Evolutionary conservation across 1,140 invertebrate genomes (phyloP).

Genomic region (Diabrotica undecimpunctata): DNA sequence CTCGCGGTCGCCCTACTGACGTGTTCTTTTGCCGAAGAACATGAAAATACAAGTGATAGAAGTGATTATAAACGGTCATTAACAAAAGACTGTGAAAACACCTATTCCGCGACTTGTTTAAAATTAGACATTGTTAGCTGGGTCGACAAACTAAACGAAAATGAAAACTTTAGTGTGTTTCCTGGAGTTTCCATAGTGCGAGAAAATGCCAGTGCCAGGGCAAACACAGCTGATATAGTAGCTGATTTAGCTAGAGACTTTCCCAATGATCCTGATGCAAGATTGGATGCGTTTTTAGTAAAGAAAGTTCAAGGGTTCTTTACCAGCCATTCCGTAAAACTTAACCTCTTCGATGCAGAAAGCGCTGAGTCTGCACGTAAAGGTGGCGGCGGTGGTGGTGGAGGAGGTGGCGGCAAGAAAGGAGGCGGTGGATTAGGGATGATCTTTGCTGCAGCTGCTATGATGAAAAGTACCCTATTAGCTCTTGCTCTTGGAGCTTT

Average conservation of each 20-base stretch:
- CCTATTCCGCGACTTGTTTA: slow-evolving; percentile 71
- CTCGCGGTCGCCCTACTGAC: slow-evolving; percentile 4
- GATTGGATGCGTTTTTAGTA: slow-evolving; percentile 69
- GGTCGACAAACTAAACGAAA: slow-evolving; percentile 66
- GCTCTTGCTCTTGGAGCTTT: slow-evolving; percentile 70
- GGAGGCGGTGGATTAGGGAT: slow-evolving; percentile 57
- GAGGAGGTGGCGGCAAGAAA: slow-evolving; percentile 50
- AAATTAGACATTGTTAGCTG: slow-evolving; percentile 74
- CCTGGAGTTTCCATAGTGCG: slow-evolving; percentile 70
- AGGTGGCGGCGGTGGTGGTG: slow-evolving; percentile 48
- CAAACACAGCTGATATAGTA: slow-evolving; percentile 63
- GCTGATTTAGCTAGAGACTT: slow-evolving; percentile 68
- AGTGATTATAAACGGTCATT: slow-evolving; percentile 43
- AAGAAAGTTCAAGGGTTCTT: slow-evolving; percentile 68
- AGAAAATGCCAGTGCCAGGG: slow-evolving; percentile 56
- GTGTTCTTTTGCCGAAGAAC: slow-evolving; percentile 12
- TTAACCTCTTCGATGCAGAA: slow-evolving; percentile 57
- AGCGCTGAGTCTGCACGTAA: slow-evolving; percentile 49
- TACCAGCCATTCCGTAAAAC: slow-evolving; percentile 66
- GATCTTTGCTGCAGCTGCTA: slow-evolving; percentile 55
- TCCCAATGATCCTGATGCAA: slow-evolving; percentile 69
- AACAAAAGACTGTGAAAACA: slow-evolving; percentile 62
- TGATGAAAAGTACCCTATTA: slow-evolving; percentile 72
- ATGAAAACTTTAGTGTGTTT: slow-evolving; percentile 60
- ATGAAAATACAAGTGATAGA: slow-evolving; percentile 29